phyloP scores from a whole-genome alignment of 2,888 invertebrate genomes.

The Chrysodeixis includens region DNA sequence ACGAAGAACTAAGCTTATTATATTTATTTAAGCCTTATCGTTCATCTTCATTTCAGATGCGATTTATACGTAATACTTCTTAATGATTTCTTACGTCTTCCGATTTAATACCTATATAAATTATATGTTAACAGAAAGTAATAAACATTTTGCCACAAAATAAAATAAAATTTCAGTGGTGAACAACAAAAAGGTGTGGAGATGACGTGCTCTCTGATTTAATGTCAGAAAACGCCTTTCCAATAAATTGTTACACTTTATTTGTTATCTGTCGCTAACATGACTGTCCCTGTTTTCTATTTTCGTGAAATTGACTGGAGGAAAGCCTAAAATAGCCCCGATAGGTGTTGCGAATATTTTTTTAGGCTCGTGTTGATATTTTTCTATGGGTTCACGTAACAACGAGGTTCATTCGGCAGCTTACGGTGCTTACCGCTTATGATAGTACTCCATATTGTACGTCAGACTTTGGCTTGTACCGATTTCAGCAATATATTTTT shows the following conservation, averaged over 20 bases:
- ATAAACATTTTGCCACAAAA: not conserved
- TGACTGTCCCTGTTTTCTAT: slow-evolving; percentile 43
- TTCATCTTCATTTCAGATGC: not conserved
- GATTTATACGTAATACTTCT: not conserved
- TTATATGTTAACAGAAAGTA: not conserved
- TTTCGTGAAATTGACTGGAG: slow-evolving; percentile 32
- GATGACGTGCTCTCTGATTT: not conserved
- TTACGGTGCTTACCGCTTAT: not conserved
- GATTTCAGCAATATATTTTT: not conserved
- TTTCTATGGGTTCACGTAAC: slow-evolving; percentile 12
- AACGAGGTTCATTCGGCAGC: not conserved
- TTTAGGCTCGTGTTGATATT: slow-evolving; percentile 36
- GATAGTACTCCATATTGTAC: not conserved
- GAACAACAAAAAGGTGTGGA: not conserved
- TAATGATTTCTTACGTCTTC: not conserved
- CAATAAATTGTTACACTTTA: slow-evolving; percentile 35
- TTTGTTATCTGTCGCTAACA: slow-evolving; percentile 43
- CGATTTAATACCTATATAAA: not conserved
- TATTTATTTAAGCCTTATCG: slow-evolving; percentile 24
- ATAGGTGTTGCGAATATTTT: slow-evolving; percentile 24
- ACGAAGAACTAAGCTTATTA: slow-evolving; percentile 34
- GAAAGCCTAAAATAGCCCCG: slow-evolving; percentile 35
- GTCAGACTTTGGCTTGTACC: not conserved
- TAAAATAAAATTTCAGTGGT: not conserved
- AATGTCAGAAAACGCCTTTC: slow-evolving; percentile 18